Conservation (phyloP, 2,113 vertebrate genomes). For the Climacteris rufus region DNA sequence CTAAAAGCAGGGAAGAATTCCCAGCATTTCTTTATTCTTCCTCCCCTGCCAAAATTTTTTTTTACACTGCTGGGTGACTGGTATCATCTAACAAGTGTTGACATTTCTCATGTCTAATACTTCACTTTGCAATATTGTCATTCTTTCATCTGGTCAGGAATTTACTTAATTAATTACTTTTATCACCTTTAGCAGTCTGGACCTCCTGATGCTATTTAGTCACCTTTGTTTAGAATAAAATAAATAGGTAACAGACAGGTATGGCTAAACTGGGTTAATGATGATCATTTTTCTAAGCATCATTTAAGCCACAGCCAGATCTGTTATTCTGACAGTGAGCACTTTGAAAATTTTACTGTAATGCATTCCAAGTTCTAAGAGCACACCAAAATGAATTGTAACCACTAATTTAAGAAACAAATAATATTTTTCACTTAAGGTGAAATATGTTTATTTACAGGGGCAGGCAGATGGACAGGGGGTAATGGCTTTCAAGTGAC, state of each 20-base stretch:
- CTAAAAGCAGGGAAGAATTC: background rate
- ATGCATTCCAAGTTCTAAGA: background rate
- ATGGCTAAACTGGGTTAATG: background rate
- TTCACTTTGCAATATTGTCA: background rate
- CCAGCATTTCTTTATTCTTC: background rate
- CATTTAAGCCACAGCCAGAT: background rate
- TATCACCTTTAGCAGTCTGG: background rate
- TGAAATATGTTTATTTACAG: background rate
- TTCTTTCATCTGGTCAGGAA: background rate
- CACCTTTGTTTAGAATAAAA: background rate
- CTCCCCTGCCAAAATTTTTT: background rate
- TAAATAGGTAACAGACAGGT: background rate
- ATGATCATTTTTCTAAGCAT: background rate
- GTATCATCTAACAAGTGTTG: background rate
- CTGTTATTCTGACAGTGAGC: background rate
- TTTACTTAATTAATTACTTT: background rate
- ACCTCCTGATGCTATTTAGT: background rate
- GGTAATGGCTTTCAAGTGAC: too few species aligned
- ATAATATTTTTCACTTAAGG: background rate
- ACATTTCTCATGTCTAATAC: background rate
- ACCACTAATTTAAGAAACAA: background rate
- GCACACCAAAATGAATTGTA: background rate
- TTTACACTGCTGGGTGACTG: background rate
- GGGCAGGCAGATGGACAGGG: too few species aligned
- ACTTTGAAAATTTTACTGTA: background rate